Evolutionary conservation across 2,797 vertebrate genomes (phyloP), one percentile per base, ranked within the genome.

Genomic region (Tachyglossus aculeatus): DNA sequence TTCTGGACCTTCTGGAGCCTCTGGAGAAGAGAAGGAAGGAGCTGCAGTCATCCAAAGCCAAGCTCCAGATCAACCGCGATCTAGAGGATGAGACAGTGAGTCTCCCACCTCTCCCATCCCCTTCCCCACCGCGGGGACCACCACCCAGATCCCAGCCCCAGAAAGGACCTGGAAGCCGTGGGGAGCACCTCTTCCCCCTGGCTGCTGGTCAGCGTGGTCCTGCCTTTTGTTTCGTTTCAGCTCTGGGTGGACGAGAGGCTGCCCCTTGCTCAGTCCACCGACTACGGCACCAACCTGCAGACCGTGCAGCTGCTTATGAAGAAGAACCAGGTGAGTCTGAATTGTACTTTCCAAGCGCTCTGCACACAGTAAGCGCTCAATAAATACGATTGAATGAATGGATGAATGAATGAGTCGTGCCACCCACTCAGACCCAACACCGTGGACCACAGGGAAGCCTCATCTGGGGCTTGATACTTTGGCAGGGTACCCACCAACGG

Each of bases 211-310:
- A 65, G 16, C 34, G 16, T 47, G 38, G 0, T 47, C 58, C 11
- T 22, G 13, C 41, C 40, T 53, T 71, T 25, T 61, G 45, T 18
- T 73, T 71, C 70, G 16, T 81, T 53, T 3, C 68, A 99, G 98
- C 92, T 98, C 16, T 99, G 98, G 98, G 93, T 98, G 50, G 94
- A 97, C 39, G 98, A 99, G 90, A 88, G 96, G 82, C 85, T 98
- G 83, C 96, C 96, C 0, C 88, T 96, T 90, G 96, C 91, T 0
- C 95, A 86, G 82, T 97, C 95, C 4, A 90, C 87, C 0, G 95
- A 99, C 73, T 95, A 96, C 0, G 97, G 97, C 36, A 92, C 94
- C 8, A 94, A 98, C 80, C 96, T 99, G 51, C 95, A 96, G 27
- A 95, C 93, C 0, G 96, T 98, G 67, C 96, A 97, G 79, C 93